phyloP scores from a whole-genome alignment of 2,113 vertebrate genomes.

The Dolichallabes microphthalmus region DNA sequence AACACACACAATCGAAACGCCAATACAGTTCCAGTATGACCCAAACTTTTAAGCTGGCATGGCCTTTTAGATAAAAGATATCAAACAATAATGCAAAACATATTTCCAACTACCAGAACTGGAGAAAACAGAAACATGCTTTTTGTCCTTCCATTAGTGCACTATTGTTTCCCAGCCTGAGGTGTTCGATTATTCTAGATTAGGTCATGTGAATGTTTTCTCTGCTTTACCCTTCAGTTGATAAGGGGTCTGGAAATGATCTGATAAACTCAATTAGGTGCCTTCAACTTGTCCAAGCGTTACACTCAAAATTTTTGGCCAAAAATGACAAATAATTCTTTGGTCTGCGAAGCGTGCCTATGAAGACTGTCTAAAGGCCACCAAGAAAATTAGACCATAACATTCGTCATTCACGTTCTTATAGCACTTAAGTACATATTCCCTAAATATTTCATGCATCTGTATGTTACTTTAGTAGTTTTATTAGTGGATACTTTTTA shows the following conservation, averaged over 20 bases:
- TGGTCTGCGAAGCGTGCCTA: background rate
- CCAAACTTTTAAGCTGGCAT: conserved; percentile 34
- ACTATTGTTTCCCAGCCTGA: background rate
- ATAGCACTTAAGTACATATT: too few species aligned
- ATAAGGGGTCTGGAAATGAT: background rate
- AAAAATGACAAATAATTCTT: background rate
- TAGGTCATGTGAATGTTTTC: background rate
- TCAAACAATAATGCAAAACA: conserved; percentile 16
- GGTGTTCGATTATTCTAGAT: background rate
- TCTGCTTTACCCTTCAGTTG: background rate
- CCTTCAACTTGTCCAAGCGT: too few species aligned
- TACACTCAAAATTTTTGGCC: background rate
- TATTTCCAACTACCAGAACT: background rate
- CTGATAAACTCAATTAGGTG: background rate
- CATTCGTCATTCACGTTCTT: background rate
- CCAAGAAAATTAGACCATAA: background rate
- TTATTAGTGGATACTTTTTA: too few species aligned
- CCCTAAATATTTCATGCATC: too few species aligned
- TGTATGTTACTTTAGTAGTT: too few species aligned
- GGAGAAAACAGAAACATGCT: background rate
- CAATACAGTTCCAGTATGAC: conserved; percentile 16
- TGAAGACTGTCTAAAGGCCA: background rate
- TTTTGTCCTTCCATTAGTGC: conserved; percentile 26
- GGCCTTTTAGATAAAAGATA: conserved; percentile 42
- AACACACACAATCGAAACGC: conserved; percentile 23